These are phyloP conservation scores for Hippocampus comes DNA, from an alignment of 2,113 vertebrate genomes.

Conservation along the genomic window DNA sequence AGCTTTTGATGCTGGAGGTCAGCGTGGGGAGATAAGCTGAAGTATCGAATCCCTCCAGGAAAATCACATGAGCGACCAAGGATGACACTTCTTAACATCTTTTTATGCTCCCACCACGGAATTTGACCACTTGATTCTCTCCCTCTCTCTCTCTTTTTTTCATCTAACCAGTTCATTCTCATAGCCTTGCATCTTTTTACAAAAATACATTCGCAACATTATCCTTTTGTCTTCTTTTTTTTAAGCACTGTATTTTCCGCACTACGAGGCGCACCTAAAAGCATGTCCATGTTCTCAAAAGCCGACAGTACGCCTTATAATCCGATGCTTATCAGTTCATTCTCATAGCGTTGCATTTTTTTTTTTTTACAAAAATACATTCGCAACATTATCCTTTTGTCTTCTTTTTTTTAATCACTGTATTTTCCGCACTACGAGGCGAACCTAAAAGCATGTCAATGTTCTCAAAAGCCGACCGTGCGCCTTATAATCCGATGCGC, in stretches of 20 bases:
- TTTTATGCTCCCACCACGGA: not conserved
- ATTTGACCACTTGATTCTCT: not conserved
- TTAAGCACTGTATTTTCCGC: not conserved
- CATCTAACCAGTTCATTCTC: not conserved
- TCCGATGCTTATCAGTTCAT: not conserved
- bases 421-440: not conserved
- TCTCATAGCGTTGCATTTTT: not conserved
- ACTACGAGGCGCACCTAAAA: too few relatives aligned
- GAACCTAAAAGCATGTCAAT: too few relatives aligned
- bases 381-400: not conserved
- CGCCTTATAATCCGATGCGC: too few relatives aligned
- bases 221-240: not conserved
- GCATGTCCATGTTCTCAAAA: too few relatives aligned
- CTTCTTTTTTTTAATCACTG: not conserved
- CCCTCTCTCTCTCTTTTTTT: too few relatives aligned
- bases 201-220: not conserved
- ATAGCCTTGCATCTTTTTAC: not conserved
- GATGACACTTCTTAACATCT: conserved; percentile 8
- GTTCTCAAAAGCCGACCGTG: too few relatives aligned
- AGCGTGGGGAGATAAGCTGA: conserved; percentile 21
- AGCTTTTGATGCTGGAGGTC: conserved; percentile 33
- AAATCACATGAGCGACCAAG: conserved; percentile 46
- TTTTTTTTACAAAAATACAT: not conserved
- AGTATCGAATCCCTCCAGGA: conserved; percentile 18
- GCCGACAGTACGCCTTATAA: too few relatives aligned